These are phyloP conservation scores for Phalacrocorax carbo DNA, from an alignment of 2,113 vertebrate genomes.

Conservation along the genomic window DNA sequence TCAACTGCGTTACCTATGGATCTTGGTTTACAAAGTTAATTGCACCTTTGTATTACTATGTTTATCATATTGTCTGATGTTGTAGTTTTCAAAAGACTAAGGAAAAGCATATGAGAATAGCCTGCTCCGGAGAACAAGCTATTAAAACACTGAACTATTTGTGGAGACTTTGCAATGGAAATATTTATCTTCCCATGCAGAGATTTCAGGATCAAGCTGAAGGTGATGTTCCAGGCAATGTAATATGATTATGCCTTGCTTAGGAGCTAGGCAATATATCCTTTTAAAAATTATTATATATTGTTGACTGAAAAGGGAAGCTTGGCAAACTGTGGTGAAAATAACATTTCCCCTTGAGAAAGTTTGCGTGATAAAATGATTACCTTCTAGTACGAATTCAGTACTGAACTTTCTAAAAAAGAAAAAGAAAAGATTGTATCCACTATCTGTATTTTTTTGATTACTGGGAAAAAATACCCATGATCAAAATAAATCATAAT, in stretches of 20 bases:
- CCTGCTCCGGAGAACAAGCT: background rate
- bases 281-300: slow-evolving; percentile 34
- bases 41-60: background rate
- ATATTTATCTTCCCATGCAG: slow-evolving; percentile 44
- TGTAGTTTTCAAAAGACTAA: background rate
- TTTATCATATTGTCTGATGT: background rate
- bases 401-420: background rate
- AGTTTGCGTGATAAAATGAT: slow-evolving; percentile 7
- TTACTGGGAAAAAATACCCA: background rate
- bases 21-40: background rate
- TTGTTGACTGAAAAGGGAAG: slow-evolving; percentile 47
- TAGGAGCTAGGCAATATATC: slow-evolving; percentile 12
- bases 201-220: slow-evolving; percentile 41
- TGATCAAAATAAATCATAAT: background rate
- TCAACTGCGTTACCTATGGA: background rate
- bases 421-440: background rate
- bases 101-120: background rate
- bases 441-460: background rate
- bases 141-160: slow-evolving; percentile 38
- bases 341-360: background rate
- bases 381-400: background rate
- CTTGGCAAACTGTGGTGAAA: slow-evolving; percentile 24
- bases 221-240: slow-evolving; percentile 29
- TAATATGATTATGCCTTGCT: slow-evolving; percentile 27
- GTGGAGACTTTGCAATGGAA: background rate